Conservation (phyloP, 2,113 vertebrate genomes). For the Corydoras maculifer region DNA sequence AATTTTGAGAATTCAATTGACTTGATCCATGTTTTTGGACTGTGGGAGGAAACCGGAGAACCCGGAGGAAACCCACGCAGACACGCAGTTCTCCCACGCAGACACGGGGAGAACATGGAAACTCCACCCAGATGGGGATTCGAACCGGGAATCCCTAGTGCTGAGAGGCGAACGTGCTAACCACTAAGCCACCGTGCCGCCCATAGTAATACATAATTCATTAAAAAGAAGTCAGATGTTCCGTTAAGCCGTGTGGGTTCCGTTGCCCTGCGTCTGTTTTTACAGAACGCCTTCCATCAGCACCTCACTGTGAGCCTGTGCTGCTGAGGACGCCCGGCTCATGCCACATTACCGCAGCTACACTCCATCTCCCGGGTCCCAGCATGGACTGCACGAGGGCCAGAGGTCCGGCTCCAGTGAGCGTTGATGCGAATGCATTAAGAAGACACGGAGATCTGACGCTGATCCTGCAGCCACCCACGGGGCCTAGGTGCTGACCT, state of each 20-base stretch:
- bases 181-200: too few species aligned
- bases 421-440: constrained; percentile 35
- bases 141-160: too few species aligned
- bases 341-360: constrained; percentile 19
- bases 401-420: constrained; percentile 31
- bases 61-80: too few species aligned
- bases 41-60: too few species aligned
- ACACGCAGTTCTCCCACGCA: too few species aligned
- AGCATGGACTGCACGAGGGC: constrained; percentile 37
- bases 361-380: constrained; percentile 45
- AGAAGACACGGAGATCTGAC: constrained; percentile 16
- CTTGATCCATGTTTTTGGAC: too few species aligned
- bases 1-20: too few species aligned
- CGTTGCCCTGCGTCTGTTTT: constrained; percentile 2
- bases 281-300: constrained; percentile 38
- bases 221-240: constrained; percentile 5
- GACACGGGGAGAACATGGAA: too few species aligned
- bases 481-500: constrained; percentile 2
- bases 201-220: too few species aligned
- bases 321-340: background rate
- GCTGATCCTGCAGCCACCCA: constrained; percentile 3
- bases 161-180: too few species aligned
- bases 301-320: constrained; percentile 25
- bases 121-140: too few species aligned
- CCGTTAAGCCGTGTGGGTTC: too few species aligned